These are phyloP conservation scores for Turnix velox DNA, from an alignment of 2,113 vertebrate genomes.

Conservation along the genomic window DNA sequence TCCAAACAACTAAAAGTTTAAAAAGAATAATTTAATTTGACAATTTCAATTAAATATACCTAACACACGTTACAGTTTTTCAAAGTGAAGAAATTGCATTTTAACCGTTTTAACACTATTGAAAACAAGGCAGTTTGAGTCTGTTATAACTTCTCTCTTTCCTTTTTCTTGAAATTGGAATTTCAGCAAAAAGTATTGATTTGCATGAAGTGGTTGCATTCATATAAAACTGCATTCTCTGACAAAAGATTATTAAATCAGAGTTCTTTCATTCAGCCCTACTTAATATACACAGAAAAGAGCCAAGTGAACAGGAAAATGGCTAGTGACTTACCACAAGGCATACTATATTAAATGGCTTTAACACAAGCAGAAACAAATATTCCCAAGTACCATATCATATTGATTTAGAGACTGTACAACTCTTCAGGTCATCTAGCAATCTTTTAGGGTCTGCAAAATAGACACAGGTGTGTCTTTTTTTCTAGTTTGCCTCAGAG, in stretches of 20 bases:
- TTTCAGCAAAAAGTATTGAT: background rate
- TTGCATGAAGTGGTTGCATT: background rate
- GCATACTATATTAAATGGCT: background rate
- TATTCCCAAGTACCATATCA: background rate
- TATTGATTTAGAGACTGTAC: background rate
- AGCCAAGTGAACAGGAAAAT: background rate
- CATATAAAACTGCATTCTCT: background rate
- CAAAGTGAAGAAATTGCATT: background rate
- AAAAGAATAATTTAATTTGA: background rate
- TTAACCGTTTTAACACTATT: background rate
- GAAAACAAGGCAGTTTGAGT: background rate
- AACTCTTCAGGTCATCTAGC: background rate
- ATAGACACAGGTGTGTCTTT: background rate
- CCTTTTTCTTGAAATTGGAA: background rate
- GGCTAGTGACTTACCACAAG: background rate
- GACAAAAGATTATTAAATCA: background rate
- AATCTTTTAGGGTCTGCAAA: background rate
- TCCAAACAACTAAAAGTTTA: background rate
- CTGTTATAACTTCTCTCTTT: background rate
- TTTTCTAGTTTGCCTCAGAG: background rate
- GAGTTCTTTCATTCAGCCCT: background rate
- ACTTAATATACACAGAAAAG: background rate
- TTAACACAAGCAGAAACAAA: conserved; percentile 12
- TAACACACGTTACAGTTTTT: background rate
- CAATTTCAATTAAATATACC: background rate